Base-by-base conservation (phyloP, 1,140 invertebrate species). In the Papilio polyxenes region DNA sequence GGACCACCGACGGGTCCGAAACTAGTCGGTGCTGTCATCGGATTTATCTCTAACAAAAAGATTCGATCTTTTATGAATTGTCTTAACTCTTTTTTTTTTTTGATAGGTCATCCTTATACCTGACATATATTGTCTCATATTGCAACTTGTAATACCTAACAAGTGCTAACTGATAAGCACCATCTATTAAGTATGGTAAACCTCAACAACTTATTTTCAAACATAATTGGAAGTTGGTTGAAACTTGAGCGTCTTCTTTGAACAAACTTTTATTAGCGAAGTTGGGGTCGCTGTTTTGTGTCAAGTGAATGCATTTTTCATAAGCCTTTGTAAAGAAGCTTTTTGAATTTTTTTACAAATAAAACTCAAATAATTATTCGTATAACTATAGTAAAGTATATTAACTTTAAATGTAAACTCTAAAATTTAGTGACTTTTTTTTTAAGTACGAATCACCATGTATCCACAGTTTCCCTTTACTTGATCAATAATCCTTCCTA, bases 241-340 rank as follows among this genome's bases (percentile, higher is more conserved):
- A 65, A 65, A 65, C 62, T 65, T 31, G 20, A 31, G 31, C 31
- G 65, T 72, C 31, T 37, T 37, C 65, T 65, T 65, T 65, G 65
- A 37, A 6, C 65, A 37, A 72, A 72, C 65, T 72, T 72, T 72
- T 72, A 72, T 72, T 72, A 23, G 65, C 65, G 65, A 72, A 72
- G 65, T 72, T 72, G 65, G 31, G 65, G 65, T 72, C 65, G 65
- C 65, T 72, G 65, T 72, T 72, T 72, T 72, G 65, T 72, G 65
- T 72, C 65, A 72, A 72, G 65, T 72, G 65, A 72, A 37, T 72
- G 65, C 65, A 72, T 72, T 72, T 72, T 72, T 72, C 65, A 72
- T 72, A 72, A 72, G 31, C 65, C 65, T 72, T 72, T 72, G 65
- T 72, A 72, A 72, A 40, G 65, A 72, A 72, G 31, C 23, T 72